A percentile compares a stretch with the other conserved stretches of the same genome.
Evolutionary conservation across 1,140 invertebrate genomes (phyloP).

Genomic region (Lerema accius): DNA sequence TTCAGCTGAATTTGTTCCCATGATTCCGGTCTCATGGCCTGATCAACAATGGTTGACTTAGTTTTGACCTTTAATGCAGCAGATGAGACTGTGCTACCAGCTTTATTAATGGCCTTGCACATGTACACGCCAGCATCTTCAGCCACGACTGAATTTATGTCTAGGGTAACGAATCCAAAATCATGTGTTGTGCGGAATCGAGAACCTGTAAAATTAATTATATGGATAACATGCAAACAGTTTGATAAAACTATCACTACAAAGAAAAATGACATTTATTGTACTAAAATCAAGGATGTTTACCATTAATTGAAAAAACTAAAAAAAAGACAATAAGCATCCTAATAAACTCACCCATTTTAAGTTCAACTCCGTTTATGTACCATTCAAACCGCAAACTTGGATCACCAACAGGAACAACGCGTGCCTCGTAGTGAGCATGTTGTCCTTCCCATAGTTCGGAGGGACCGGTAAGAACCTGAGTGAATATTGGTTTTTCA

Average conservation of each 20-base stretch:
- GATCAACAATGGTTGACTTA: conserved; percentile 89
- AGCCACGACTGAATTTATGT: conserved; percentile 93
- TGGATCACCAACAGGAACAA: conserved; percentile 97
- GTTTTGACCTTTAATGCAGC: conserved; percentile 94
- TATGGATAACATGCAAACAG: no score
- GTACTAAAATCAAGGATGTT: no score
- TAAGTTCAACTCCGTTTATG: conserved; percentile 95
- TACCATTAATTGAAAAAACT: no score
- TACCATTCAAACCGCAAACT: conserved; percentile 96
- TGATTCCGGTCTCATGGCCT: conserved; percentile 92
- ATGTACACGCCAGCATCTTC: conserved; percentile 97
- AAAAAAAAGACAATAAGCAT: no score
- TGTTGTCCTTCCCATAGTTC: conserved; percentile 97
- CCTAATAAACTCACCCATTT: conserved; percentile 89
- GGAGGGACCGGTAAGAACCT: conserved; percentile 93
- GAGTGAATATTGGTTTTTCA: conserved; percentile 97
- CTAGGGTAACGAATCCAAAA: conserved; percentile 96
- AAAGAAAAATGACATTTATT: no score
- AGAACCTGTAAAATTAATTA: conserved; percentile 85
- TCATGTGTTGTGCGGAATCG: conserved; percentile 95
- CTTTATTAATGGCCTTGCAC: conserved; percentile 95
- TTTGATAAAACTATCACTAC: no score
- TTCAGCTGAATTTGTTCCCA: conserved; percentile 95
- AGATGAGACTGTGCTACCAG: conserved; percentile 95
- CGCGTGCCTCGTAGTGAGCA: conserved; percentile 97